Evolutionary conservation across 2,797 vertebrate species (phyloP).

Genomic region (Catamblyrhynchus diadema): DNA sequence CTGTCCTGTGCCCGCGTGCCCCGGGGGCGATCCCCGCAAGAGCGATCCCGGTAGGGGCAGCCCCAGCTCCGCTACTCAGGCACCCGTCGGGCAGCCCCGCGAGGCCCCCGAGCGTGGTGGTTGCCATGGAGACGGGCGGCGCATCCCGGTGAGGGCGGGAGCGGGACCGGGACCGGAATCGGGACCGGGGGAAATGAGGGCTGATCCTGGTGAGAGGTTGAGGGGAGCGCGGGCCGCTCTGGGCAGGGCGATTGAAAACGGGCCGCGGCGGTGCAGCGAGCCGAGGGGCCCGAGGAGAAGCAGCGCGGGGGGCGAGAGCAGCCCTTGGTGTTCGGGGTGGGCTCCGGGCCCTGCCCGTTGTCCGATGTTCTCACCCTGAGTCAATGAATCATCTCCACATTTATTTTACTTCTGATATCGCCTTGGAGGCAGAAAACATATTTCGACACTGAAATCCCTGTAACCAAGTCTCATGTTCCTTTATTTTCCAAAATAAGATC

Average conservation of each 20-base stretch:
- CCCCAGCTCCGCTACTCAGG: neutral
- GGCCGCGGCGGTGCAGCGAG: neutral
- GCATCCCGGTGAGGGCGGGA: neutral
- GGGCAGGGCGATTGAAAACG: neutral
- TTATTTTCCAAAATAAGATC: neutral
- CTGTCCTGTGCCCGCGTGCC: rapidly evolving
- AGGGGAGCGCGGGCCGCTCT: neutral
- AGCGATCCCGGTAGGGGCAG: rapidly evolving
- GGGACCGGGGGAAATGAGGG: neutral
- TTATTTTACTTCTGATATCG: rapidly evolving
- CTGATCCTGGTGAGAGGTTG: neutral
- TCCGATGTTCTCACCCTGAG: neutral
- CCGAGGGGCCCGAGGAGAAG: neutral
- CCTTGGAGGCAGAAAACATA: neutral
- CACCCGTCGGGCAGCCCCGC: rapidly evolving
- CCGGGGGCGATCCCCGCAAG: rapidly evolving
- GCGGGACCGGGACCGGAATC: rapidly evolving
- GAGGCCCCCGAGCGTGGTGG: neutral
- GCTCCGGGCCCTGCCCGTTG: neutral
- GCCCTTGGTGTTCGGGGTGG: neutral
- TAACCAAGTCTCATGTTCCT: neutral
- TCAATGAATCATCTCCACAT: neutral
- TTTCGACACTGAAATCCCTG: neutral
- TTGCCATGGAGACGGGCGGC: neutral
- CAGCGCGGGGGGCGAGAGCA: neutral